Conservation (phyloP, 2,888 invertebrate species). For the Sphaeridia pumilis region DNA sequence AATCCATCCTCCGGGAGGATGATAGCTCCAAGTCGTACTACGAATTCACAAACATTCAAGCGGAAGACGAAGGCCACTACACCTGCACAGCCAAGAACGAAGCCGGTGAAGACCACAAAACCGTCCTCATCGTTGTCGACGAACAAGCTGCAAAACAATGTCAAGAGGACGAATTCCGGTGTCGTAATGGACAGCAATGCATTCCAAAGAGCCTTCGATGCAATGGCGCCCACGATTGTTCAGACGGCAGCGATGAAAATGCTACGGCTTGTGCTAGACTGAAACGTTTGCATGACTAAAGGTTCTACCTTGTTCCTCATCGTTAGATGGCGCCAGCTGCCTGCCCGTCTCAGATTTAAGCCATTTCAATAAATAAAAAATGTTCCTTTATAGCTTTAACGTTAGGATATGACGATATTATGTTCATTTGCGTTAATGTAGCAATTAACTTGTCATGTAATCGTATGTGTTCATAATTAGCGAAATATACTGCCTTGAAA, state of each 20-base stretch:
- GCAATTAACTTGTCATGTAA: too few relatives aligned
- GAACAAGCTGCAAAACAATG: not conserved
- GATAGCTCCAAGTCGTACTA: slow-evolving; percentile 12
- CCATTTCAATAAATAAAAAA: too few relatives aligned
- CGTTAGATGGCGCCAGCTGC: too few relatives aligned
- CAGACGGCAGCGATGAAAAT: slow-evolving; percentile 4
- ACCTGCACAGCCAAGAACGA: slow-evolving; percentile 1
- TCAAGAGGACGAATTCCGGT: slow-evolving; percentile 21
- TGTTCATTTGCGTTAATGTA: too few relatives aligned
- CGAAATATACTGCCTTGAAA: too few relatives aligned
- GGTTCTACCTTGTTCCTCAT: too few relatives aligned
- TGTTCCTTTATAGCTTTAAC: too few relatives aligned
- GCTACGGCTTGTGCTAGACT: not conserved
- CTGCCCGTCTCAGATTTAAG: too few relatives aligned
- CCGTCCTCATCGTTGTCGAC: slow-evolving; percentile 4
- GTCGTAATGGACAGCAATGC: slow-evolving; percentile 28
- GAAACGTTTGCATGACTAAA: not conserved
- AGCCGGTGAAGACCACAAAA: not conserved
- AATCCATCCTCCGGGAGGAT: slow-evolving; percentile 2
- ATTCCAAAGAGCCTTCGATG: slow-evolving; percentile 16
- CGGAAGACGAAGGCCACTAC: slow-evolving; percentile 21
- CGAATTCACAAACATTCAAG: slow-evolving; percentile 23
- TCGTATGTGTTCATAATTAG: too few relatives aligned
- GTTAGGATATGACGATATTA: too few relatives aligned
- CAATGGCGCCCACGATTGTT: not conserved